A percentile compares a stretch with the other conserved stretches of the same genome.
phyloP scores from a whole-genome alignment of 2,888 invertebrate species.

The Toxonevra muliebris region DNA sequence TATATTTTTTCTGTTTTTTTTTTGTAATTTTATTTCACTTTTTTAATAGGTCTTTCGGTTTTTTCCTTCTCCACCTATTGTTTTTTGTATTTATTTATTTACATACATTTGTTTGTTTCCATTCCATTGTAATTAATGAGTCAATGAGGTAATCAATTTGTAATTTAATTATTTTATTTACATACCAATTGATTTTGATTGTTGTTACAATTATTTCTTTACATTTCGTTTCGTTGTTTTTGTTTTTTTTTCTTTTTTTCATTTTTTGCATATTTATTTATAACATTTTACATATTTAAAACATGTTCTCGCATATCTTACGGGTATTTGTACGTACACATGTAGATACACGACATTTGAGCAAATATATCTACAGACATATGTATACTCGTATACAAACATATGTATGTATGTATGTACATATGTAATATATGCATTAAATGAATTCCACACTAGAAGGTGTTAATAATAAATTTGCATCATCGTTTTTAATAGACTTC shows the following conservation, averaged over 20 bases:
- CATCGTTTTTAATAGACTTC: conserved; percentile 59
- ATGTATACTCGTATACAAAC: no score
- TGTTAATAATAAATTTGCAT: conserved; percentile 53
- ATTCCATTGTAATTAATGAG: conserved; percentile 53
- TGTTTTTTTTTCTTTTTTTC: conserved; percentile 13
- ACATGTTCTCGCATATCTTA: background rate
- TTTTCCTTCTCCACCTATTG: no score
- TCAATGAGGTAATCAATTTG: conserved; percentile 60
- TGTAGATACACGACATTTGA: background rate
- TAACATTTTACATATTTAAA: conserved; percentile 32
- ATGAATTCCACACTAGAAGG: conserved; percentile 39
- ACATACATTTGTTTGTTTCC: background rate
- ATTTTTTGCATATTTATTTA: conserved; percentile 23
- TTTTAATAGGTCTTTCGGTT: conserved; percentile 23
- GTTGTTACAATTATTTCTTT: conserved; percentile 9
- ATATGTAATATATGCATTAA: background rate
- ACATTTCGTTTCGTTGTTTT: conserved; percentile 1
- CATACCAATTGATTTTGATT: conserved; percentile 56
- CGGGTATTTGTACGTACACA: background rate
- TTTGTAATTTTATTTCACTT: background rate
- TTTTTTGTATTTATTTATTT: conserved; percentile 11
- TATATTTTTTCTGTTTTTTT: background rate
- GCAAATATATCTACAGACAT: background rate
- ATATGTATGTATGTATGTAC: background rate
- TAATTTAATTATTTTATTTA: conserved; percentile 59